phyloP scores from a whole-genome alignment of 1,140 invertebrate genomes.

The Geopemphigus sp. region DNA sequence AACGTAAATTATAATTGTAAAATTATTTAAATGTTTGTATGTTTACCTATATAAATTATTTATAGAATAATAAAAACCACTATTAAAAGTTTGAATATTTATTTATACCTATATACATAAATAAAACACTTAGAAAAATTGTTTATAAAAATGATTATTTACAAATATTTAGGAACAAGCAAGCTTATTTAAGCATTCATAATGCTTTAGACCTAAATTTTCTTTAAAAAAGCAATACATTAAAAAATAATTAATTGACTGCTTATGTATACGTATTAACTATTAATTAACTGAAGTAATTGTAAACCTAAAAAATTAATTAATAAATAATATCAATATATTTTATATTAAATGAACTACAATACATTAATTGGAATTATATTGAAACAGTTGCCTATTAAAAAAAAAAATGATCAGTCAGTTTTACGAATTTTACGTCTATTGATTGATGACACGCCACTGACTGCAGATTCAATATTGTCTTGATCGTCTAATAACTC shows the following conservation, averaged over 20 bases:
- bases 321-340: constrained; percentile 36
- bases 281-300: constrained; percentile 14
- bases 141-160: constrained; percentile 31
- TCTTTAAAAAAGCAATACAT: constrained; percentile 9
- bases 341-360: constrained; percentile 30
- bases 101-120: constrained; percentile 33
- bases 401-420: constrained; percentile 56
- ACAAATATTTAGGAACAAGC: constrained; percentile 40
- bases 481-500: constrained; percentile 60
- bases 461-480: constrained; percentile 22
- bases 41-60: no score
- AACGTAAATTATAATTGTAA: no score
- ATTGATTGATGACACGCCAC: constrained; percentile 52
- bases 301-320: constrained; percentile 25
- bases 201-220: constrained; percentile 39
- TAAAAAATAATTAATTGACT: constrained; percentile 32
- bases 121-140: constrained; percentile 23
- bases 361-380: constrained; percentile 40
- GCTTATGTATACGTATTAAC: constrained; percentile 15
- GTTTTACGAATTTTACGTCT: constrained; percentile 65
- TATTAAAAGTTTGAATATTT: constrained; percentile 1
- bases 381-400: constrained; percentile 17
- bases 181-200: constrained; percentile 3
- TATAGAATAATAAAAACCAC: neutral
- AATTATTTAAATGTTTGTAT: no score